Evolutionary conservation across 2,113 vertebrate species (phyloP).

Genomic region (Seriola rivoliana): DNA sequence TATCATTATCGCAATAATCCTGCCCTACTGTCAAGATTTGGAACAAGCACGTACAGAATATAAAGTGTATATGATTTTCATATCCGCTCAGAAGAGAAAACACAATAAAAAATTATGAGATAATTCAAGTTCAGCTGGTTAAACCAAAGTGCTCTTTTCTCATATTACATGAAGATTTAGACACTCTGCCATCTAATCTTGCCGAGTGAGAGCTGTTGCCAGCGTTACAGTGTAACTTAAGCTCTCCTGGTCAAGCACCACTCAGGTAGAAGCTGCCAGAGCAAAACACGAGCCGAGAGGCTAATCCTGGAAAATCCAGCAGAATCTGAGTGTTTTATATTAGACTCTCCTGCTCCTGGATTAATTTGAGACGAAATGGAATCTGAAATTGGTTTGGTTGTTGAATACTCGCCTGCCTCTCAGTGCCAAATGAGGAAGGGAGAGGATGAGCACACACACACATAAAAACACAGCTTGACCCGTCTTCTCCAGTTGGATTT

Average conservation of each 20-base stretch:
- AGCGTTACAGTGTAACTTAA: background rate
- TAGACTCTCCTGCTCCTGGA: conserved; percentile 35
- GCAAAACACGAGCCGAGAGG: conserved; percentile 26
- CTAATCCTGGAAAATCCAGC: conserved; percentile 60
- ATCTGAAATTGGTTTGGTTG: conserved; percentile 59
- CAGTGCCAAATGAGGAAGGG: conserved; percentile 18
- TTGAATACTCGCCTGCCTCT: conserved; percentile 42
- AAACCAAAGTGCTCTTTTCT: background rate
- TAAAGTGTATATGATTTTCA: background rate
- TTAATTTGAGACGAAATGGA: conserved; percentile 60
- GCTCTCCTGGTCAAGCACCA: conserved; percentile 36
- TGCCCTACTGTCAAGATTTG: too few species aligned
- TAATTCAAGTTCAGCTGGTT: background rate
- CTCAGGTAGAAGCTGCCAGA: conserved; percentile 31
- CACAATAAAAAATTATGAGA: background rate
- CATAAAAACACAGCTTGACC: conserved; percentile 14
- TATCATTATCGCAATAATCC: too few species aligned
- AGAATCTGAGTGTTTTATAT: conserved; percentile 44
- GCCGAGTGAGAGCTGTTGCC: background rate
- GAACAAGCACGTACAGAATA: too few species aligned
- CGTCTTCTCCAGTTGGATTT: conserved; percentile 26
- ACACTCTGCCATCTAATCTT: conserved; percentile 6
- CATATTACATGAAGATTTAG: background rate
- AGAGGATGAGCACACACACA: conserved; percentile 20
- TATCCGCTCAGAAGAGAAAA: background rate